Conservation (phyloP, 2,888 invertebrate genomes). For the Piscicola geometra region DNA sequence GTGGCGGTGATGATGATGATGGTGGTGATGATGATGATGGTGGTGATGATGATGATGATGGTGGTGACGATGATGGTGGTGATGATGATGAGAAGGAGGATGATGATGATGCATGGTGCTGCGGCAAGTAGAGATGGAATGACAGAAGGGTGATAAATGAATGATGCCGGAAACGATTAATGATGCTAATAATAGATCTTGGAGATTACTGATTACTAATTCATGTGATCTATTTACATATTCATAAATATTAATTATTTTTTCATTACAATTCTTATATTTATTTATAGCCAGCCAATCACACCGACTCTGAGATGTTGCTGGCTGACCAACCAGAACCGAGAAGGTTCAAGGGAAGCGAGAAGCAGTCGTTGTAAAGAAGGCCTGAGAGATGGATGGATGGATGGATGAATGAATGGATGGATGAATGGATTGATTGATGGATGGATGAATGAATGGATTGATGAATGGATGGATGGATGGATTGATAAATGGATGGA, state of each 20-base stretch:
- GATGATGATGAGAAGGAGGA: neutral
- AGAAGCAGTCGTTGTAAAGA: constrained; percentile 95
- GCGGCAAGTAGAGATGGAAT: neutral
- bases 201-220: too few species aligned
- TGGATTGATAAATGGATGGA: too few species aligned
- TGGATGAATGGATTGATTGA: too few species aligned
- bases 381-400: constrained; percentile 59
- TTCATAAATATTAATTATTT: too few species aligned
- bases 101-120: neutral
- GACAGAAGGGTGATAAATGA: neutral
- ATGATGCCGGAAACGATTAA: too few species aligned
- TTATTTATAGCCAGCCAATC: too few species aligned
- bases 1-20: constrained; percentile 20
- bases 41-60: constrained; percentile 20
- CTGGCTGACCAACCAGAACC: constrained; percentile 73
- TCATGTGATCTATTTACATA: too few species aligned
- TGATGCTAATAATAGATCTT: too few species aligned
- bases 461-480: too few species aligned
- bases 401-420: too few species aligned
- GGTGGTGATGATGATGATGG: neutral
- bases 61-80: constrained; percentile 25
- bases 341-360: constrained; percentile 90
- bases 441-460: too few species aligned
- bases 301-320: constrained; percentile 25
- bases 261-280: too few species aligned